Conservation (phyloP, 2,888 invertebrate species). For the Acheta domesticus region DNA sequence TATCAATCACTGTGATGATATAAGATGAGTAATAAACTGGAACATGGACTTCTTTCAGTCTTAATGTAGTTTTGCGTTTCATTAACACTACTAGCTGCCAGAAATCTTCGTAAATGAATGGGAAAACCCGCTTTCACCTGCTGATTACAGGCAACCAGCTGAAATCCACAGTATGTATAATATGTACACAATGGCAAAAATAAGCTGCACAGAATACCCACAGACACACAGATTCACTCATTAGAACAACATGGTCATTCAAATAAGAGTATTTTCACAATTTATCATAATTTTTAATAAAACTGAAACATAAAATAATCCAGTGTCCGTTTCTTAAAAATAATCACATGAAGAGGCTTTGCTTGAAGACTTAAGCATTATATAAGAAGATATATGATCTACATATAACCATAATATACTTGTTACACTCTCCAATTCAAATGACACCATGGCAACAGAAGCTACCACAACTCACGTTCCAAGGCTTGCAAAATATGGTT, state of each 20-base stretch:
- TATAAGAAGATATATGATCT: not conserved
- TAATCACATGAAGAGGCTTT: constrained; percentile 33
- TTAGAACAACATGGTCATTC: constrained; percentile 21
- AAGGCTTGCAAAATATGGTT: constrained; percentile 18
- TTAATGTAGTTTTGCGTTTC: constrained; percentile 25
- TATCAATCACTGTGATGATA: constrained; percentile 21
- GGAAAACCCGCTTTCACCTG: not conserved
- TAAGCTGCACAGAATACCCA: constrained; percentile 30
- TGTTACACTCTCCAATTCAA: not conserved
- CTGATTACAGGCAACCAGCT: constrained; percentile 1
- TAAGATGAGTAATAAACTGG: constrained; percentile 26
- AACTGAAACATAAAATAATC: constrained; percentile 4
- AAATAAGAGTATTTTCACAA: constrained; percentile 11
- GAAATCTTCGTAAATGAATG: constrained; percentile 11
- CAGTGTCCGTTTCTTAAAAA: constrained; percentile 22
- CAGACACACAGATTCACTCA: not conserved
- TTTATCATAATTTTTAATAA: not conserved
- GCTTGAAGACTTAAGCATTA: constrained; percentile 25
- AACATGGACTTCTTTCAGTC: constrained; percentile 30
- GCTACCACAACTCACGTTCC: constrained; percentile 4
- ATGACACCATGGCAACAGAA: not conserved
- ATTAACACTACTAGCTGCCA: constrained; percentile 28
- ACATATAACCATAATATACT: constrained; percentile 1
- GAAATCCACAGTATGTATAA: constrained; percentile 30
- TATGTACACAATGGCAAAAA: constrained; percentile 32